Conservation (phyloP, 2,113 vertebrate species). For the Cygnus atratus region DNA sequence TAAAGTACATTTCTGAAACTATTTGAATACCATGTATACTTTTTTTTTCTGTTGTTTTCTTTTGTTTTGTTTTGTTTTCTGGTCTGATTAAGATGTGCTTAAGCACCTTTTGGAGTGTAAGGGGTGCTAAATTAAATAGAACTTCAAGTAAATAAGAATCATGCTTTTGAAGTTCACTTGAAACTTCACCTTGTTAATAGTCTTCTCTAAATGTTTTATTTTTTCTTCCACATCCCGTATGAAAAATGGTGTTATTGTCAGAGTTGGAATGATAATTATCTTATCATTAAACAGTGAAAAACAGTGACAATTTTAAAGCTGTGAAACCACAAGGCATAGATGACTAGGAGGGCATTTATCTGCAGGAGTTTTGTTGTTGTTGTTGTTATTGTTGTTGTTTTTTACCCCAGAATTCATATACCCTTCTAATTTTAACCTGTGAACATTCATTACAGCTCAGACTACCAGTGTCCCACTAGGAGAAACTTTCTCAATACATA, state of each 20-base stretch:
- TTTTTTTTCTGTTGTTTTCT: not conserved
- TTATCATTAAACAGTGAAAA: not conserved
- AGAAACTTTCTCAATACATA: not conserved
- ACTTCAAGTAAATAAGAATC: not conserved
- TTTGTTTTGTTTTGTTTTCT: not conserved
- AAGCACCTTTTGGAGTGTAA: not conserved
- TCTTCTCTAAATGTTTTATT: not conserved
- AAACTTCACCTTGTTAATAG: not conserved
- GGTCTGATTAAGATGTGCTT: not conserved
- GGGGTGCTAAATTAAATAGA: not conserved
- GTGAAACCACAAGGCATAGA: not conserved
- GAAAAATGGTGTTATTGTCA: not conserved
- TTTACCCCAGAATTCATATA: not conserved
- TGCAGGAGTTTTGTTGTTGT: not conserved
- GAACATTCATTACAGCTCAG: not conserved
- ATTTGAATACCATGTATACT: not conserved
- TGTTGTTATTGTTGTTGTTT: too few species aligned
- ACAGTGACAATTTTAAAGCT: not conserved
- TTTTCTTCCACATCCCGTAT: not conserved
- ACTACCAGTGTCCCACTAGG: not conserved
- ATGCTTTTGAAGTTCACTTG: not conserved
- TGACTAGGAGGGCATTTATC: not conserved
- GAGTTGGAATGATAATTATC: constrained; percentile 9
- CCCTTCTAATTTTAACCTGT: not conserved
- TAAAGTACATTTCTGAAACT: not conserved